Evolutionary conservation across 2,888 invertebrate genomes (phyloP), one percentile per base, ranked within the genome.

Genomic region (Ochropleura leucogaster): DNA sequence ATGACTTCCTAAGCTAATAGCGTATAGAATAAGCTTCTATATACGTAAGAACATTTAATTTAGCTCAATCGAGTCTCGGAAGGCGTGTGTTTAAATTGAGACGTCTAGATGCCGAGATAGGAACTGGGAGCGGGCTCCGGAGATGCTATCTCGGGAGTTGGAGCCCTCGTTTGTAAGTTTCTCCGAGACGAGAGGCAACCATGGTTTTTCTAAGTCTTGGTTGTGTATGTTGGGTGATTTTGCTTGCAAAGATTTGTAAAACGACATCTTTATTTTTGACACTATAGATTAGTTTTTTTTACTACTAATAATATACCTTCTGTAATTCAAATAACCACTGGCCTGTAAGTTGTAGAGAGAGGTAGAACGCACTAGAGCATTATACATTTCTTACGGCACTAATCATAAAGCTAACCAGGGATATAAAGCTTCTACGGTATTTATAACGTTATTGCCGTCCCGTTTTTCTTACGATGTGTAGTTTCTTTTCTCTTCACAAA

Each of bases 71-170:
- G 87, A 88, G 88, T 87, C 85, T 83, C 83, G 75, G 82, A 80
- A 86, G 88, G 87, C 84, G 87, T 86, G 90, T 92, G 95, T 95
- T 95, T 93, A 94, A 95, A 95, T 95, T 92, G 95, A 96, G 95
- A 94, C 93, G 94, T 95, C 92, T 88, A 94, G 95, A 95, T 94
- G 89, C 75, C 62, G 82, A 91, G 96, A 96, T 95, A 95, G 89
- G 83, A 80, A 86, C 86, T 88, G 90, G 91, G 89, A 92, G 92
- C 92, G 90, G 87, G 83, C 84, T 79, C 74, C 74, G 80, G 71
- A 81, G 95, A 95, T 95, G 90, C 82, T 94, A 95, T 95, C 95
- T 84, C 77, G 72, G 72, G 73, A 80, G 72, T 84, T 76, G 77
- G 85, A 82, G 84, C 79, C 75, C 89, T 89, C 89, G 87, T 89